These are phyloP conservation scores for Ctenopoma kingsleyae DNA, from an alignment of 2,797 vertebrate species.

Conservation along the genomic window DNA sequence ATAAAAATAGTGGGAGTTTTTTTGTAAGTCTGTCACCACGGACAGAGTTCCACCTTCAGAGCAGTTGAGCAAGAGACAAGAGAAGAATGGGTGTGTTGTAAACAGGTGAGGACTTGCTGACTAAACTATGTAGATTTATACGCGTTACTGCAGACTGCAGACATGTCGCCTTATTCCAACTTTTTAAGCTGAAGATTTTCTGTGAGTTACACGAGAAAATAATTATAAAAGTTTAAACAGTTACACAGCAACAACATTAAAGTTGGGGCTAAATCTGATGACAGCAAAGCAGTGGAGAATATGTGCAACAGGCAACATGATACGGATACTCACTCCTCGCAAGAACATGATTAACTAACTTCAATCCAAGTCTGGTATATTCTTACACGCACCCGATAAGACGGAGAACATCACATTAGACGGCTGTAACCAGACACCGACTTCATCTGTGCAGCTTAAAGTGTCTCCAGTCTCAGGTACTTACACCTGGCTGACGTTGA, in stretches of 20 bases:
- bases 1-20: no score
- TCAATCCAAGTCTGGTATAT: slow-evolving; percentile 30
- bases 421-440: slow-evolving; percentile 50
- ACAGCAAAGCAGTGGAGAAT: neutral
- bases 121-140: slow-evolving; percentile 33
- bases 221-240: neutral
- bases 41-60: neutral
- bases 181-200: neutral
- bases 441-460: slow-evolving; percentile 38
- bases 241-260: neutral
- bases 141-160: slow-evolving; percentile 5
- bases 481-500: slow-evolving; percentile 62
- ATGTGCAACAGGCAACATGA: neutral
- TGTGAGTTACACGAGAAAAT: neutral
- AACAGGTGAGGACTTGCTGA: slow-evolving; percentile 53
- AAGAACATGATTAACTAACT: slow-evolving; percentile 41
- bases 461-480: slow-evolving; percentile 50
- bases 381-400: slow-evolving; percentile 24
- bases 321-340: slow-evolving; percentile 8
- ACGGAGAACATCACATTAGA: slow-evolving; percentile 53
- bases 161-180: slow-evolving; percentile 10
- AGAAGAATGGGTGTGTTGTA: neutral
- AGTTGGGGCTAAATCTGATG: neutral
- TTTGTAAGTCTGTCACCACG: no score
- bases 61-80: neutral